phyloP scores from a whole-genome alignment of 2,888 invertebrate species.

The Pardosa pseudoannulata region DNA sequence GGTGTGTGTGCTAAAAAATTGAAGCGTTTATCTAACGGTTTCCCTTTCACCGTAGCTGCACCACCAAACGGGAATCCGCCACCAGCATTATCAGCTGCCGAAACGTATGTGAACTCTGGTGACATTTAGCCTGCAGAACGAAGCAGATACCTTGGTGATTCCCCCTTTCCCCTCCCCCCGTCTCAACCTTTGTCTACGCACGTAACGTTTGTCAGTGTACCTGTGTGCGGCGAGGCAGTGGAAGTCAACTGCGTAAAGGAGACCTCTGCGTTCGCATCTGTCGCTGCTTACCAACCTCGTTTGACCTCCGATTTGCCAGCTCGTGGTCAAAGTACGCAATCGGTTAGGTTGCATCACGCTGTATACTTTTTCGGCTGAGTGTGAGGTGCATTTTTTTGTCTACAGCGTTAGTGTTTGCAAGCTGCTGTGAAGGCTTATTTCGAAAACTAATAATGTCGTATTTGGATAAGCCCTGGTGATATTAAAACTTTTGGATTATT shows the following conservation, averaged over 20 bases:
- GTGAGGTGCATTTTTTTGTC: background rate
- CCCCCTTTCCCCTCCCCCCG: slow-evolving; percentile 14
- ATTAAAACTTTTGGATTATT: background rate
- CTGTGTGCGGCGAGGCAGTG: slow-evolving; percentile 52
- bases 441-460: background rate
- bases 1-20: background rate
- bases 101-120: slow-evolving; percentile 65
- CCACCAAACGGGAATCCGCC: background rate
- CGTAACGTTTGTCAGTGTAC: slow-evolving; percentile 67
- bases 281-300: slow-evolving; percentile 47
- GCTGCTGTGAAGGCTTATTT: background rate
- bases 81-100: slow-evolving; percentile 53
- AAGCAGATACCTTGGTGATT: slow-evolving; percentile 50
- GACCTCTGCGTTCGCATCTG: slow-evolving; percentile 40
- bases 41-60: background rate
- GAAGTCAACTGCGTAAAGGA: slow-evolving; percentile 48
- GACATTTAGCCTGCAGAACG: slow-evolving; percentile 63
- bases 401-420: background rate
- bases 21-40: background rate
- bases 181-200: slow-evolving; percentile 68
- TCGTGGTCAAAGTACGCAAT: slow-evolving; percentile 68
- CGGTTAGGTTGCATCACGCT: slow-evolving; percentile 6
- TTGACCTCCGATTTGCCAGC: slow-evolving; percentile 59
- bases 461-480: background rate
- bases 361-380: background rate